Percentiles rank a stretch among this genome's conserved stretches.
Evolutionary conservation across 2,888 invertebrate genomes (phyloP).

Genomic region (Tillus elongatus): DNA sequence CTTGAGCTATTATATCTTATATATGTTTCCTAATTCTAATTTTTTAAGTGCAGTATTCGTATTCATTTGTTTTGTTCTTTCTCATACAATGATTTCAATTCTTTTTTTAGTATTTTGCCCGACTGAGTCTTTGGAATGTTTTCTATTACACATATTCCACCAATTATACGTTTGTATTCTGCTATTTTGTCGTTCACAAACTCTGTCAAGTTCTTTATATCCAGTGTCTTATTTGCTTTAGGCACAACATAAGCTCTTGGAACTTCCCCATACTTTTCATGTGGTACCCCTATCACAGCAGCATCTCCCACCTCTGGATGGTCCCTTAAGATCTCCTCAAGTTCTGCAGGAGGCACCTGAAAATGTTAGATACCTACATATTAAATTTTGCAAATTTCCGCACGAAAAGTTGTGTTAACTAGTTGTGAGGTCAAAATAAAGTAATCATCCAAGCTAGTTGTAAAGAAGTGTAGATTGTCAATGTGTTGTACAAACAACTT

Average conservation of each 20-base stretch:
- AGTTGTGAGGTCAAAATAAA: too few species aligned
- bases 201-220: slow-evolving; percentile 47
- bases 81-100: slow-evolving; percentile 33
- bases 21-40: too few species aligned
- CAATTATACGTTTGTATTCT: slow-evolving; percentile 61
- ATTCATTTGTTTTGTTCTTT: too few species aligned
- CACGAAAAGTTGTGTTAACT: too few species aligned
- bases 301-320: slow-evolving; percentile 66
- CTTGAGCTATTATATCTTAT: too few species aligned
- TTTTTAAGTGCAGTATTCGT: too few species aligned
- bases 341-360: slow-evolving; percentile 35
- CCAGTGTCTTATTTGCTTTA: slow-evolving; percentile 41
- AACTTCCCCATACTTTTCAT: slow-evolving; percentile 56
- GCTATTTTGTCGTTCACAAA: slow-evolving; percentile 60
- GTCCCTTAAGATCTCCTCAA: slow-evolving; percentile 48
- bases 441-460: too few species aligned
- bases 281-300: slow-evolving; percentile 62
- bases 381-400: too few species aligned
- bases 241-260: slow-evolving; percentile 61
- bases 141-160: slow-evolving; percentile 58
- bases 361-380: too few species aligned
- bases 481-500: too few species aligned
- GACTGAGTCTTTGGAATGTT: slow-evolving; percentile 66
- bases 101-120: slow-evolving; percentile 66
- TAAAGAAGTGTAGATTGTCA: too few species aligned